phyloP scores from a whole-genome alignment of 2,888 invertebrate species.

The Glaucopsyche alexis region DNA sequence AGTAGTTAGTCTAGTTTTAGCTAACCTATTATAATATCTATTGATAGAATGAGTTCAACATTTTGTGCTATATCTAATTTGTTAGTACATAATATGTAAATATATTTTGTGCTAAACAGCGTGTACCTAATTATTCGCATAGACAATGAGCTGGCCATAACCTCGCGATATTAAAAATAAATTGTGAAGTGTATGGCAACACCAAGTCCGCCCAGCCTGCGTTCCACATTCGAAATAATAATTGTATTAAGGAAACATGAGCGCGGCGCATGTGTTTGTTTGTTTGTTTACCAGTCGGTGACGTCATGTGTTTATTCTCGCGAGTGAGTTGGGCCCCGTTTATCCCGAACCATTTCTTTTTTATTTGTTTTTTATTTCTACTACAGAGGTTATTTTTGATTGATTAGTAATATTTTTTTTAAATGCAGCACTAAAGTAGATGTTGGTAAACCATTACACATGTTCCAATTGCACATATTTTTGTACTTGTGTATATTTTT shows the following conservation, averaged over 20 bases:
- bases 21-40: background rate
- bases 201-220: constrained; percentile 59
- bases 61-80: background rate
- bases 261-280: constrained; percentile 81
- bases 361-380: background rate
- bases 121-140: constrained; percentile 51
- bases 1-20: background rate
- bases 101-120: constrained; percentile 39
- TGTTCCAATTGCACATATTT: too few species aligned
- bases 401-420: too few species aligned
- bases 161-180: constrained; percentile 58
- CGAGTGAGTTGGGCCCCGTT: constrained; percentile 54
- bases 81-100: background rate
- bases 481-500: too few species aligned
- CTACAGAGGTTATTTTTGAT: too few species aligned
- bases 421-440: too few species aligned
- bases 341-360: constrained; percentile 33
- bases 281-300: constrained; percentile 80
- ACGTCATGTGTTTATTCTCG: constrained; percentile 81
- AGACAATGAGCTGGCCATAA: constrained; percentile 49
- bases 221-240: constrained; percentile 79
- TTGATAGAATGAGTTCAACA: background rate
- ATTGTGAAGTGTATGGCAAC: constrained; percentile 42
- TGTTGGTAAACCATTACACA: too few species aligned
- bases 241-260: constrained; percentile 81